Evolutionary conservation across 2,888 invertebrate genomes (phyloP), one percentile per base, ranked within the genome.

Genomic region (Sarcophaga variegata): DNA sequence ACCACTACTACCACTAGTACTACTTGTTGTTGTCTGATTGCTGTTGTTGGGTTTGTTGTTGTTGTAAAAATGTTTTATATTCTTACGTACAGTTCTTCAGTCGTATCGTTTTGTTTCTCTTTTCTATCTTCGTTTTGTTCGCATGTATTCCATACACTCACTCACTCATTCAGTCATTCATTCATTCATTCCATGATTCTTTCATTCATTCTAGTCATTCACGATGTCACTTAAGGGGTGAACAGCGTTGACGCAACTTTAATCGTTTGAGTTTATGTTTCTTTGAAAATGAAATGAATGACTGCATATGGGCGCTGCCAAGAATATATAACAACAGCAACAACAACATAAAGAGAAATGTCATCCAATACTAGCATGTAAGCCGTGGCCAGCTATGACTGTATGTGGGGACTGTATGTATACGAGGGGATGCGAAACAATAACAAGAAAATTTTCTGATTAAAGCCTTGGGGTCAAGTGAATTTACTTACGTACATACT

Each of bases 201-300:
- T 60, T 70, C 71, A 81, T 77, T 75, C 54, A 81, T 86, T 86
- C 66, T 49, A 81, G 83, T 84, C 76, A 87, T 79, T 81, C 83
- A 67, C 70, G 78, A 67, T 87, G 81, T 84, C 87, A 81, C 87
- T 83, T 84, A 81, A 84, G 75, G 75, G 78, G 70, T 75, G 81
- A 78, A 79, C 66, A 81, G 70, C 87, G 81, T 81, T 87, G 87
- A 87, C 87, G 76, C 81, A 71, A 81, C 87, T 84, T 87, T 87
- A 87, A 87, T 84, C 87, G 87, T 81, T 83, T 83, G 75, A 86
- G 74, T 83, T 83, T 86, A 78, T 79, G 67, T 87, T 79, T 67
- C 78, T 81, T 78, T 81, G 20, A 74, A 54, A 77, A 81, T 70
- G 54, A 81, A 81, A 76, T 83, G 70, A 86, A 81, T 79, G 70